Percentiles rank a stretch among this genome's conserved stretches.
Evolutionary conservation across 2,888 invertebrate species (phyloP).

Genomic region (Hypomecis atomaria): DNA sequence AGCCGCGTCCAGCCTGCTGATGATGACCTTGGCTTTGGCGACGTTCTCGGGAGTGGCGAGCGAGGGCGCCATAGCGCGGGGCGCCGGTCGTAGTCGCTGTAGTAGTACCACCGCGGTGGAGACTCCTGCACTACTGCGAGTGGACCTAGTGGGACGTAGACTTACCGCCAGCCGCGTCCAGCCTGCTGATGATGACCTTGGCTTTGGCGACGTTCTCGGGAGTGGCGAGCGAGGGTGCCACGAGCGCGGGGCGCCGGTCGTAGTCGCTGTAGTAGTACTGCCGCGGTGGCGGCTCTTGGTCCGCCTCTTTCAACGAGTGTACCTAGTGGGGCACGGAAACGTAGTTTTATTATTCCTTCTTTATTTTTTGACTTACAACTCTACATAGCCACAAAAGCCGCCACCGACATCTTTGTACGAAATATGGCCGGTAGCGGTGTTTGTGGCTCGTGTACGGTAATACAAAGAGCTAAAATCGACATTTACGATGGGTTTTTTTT

Average conservation of each 20-base stretch:
- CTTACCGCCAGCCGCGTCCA: background rate
- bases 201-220: conserved; percentile 85
- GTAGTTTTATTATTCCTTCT: too few species aligned
- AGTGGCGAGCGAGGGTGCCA: conserved; percentile 81
- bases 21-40: conserved; percentile 85
- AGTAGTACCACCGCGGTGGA: conserved; percentile 46
- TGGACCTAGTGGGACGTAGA: conserved; percentile 68
- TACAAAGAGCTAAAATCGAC: too few species aligned
- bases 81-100: conserved; percentile 49
- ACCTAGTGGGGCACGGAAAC: conserved; percentile 58
- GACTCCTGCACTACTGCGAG: conserved; percentile 75
- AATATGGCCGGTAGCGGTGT: too few species aligned
- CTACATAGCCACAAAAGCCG: too few species aligned
- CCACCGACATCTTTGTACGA: too few species aligned
- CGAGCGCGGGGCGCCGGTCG: conserved; percentile 54
- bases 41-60: conserved; percentile 83
- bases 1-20: conserved; percentile 80
- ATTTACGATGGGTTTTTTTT: too few species aligned
- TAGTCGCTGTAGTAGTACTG: conserved; percentile 52
- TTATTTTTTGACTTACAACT: too few species aligned
- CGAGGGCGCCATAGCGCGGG: conserved; percentile 75
- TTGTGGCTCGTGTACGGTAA: too few species aligned
- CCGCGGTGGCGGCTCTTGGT: conserved; percentile 48
- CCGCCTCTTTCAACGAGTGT: conserved; percentile 83
- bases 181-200: too few species aligned